phyloP scores from a whole-genome alignment of 2,888 invertebrate species.

The Mythimna albipuncta region DNA sequence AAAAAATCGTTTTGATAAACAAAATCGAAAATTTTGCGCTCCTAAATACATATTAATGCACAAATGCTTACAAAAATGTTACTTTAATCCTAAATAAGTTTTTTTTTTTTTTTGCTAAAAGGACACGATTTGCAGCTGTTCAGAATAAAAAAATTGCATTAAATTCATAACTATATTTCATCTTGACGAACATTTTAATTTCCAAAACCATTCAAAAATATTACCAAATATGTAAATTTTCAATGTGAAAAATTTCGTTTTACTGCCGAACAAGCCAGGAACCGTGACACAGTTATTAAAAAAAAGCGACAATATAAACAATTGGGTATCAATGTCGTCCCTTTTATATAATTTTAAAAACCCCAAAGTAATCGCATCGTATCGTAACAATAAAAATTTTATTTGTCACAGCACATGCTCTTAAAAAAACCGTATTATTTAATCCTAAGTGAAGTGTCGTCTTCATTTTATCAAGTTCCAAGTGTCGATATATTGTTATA shows the following conservation, averaged over 20 bases:
- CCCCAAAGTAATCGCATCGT: conserved; percentile 76
- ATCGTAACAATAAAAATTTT: conserved; percentile 85
- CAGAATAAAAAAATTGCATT: conserved; percentile 30
- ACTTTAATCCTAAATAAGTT: conserved; percentile 33
- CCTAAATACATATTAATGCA: conserved; percentile 24
- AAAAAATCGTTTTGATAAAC: not conserved
- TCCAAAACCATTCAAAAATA: conserved; percentile 40
- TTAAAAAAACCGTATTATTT: conserved; percentile 87
- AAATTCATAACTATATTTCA: conserved; percentile 47
- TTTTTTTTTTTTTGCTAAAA: conserved; percentile 38
- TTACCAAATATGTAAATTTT: conserved; percentile 55
- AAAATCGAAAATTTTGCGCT: conserved; percentile 1
- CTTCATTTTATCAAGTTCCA: conserved; percentile 89
- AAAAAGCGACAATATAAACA: conserved; percentile 77
- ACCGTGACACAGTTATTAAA: conserved; percentile 82
- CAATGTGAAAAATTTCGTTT: conserved; percentile 58
- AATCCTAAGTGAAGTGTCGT: conserved; percentile 88
- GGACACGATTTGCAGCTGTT: conserved; percentile 50
- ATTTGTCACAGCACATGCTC: conserved; percentile 79
- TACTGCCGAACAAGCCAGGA: conserved; percentile 45
- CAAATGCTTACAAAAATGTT: conserved; percentile 26
- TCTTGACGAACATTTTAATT: conserved; percentile 58
- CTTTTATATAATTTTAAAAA: conserved; percentile 77
- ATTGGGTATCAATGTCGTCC: conserved; percentile 76
- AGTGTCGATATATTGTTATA: conserved; percentile 90